Conservation (phyloP, 2,113 vertebrate genomes). For the Gavia stellata region DNA sequence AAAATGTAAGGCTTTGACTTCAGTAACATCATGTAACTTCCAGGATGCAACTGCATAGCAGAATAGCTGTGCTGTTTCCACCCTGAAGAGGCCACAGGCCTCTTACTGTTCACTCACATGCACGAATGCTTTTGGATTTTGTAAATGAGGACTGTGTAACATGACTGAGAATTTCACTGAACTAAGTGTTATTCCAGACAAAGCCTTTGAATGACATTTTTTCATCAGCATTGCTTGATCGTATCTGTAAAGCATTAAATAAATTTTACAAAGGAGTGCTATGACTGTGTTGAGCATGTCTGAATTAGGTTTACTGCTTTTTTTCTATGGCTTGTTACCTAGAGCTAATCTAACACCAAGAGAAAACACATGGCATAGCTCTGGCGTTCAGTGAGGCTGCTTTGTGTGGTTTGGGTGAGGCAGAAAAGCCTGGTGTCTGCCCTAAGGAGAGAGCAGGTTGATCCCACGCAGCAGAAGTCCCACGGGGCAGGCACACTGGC, state of each 20-base stretch:
- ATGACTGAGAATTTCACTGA: constrained; percentile 7
- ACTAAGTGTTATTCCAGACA: constrained; percentile 2
- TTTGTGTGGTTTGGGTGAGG: background rate
- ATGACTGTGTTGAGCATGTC: constrained; percentile 12
- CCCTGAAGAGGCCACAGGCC: background rate
- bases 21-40: background rate
- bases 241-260: constrained; percentile 34
- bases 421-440: background rate
- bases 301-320: background rate
- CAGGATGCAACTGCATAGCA: background rate
- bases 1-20: background rate
- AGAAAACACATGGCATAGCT: background rate
- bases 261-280: constrained; percentile 45
- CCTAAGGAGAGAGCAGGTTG: background rate
- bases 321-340: background rate
- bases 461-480: background rate
- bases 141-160: constrained; percentile 23
- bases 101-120: background rate
- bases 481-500: fast-evolving
- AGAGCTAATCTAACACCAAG: background rate
- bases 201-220: constrained; percentile 8
- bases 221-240: constrained; percentile 36
- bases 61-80: background rate
- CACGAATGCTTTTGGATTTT: background rate
- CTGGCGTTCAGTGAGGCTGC: background rate